A percentile compares a stretch with the other conserved stretches of the same genome.
Evolutionary conservation across 1,140 invertebrate genomes (phyloP).

Genomic region (Drosophila parvula): DNA sequence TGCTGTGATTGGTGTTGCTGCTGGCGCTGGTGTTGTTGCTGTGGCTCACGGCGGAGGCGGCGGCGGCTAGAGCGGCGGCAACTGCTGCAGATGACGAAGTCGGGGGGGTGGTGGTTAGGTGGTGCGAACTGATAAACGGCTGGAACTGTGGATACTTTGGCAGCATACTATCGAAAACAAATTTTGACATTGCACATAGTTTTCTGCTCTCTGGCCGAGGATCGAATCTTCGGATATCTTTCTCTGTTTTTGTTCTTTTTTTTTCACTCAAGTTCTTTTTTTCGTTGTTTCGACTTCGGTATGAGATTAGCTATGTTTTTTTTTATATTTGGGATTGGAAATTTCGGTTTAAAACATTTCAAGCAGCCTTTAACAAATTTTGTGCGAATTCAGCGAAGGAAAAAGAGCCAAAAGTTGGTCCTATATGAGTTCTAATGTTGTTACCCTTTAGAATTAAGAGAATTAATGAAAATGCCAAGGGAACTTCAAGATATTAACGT

Average conservation of each 20-base stretch:
- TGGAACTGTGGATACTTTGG: conserved; percentile 95
- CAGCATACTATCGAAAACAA: conserved; percentile 98
- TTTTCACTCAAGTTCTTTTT: conserved; percentile 25
- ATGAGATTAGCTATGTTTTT: conserved; percentile 10
- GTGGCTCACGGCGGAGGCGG: conserved; percentile 81
- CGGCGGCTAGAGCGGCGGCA: conserved; percentile 83
- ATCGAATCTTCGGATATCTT: conserved; percentile 48
- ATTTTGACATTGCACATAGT: conserved; percentile 94
- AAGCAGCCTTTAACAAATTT: conserved; percentile 72
- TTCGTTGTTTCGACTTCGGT: conserved; percentile 17
- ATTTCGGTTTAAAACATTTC: conserved; percentile 10
- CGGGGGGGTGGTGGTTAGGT: conserved; percentile 85
- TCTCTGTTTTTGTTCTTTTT: conserved; percentile 1
- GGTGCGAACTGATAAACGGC: conserved; percentile 86
- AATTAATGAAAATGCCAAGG: no score
- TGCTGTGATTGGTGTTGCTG: conserved; percentile 39
- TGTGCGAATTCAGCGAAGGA: conserved; percentile 57
- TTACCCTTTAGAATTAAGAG: background rate
- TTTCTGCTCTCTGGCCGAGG: conserved; percentile 72
- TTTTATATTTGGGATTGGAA: conserved; percentile 15
- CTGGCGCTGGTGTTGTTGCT: conserved; percentile 84
- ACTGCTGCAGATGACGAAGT: conserved; percentile 86
- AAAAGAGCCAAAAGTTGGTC: conserved; percentile 6
- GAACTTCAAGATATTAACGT: background rate
- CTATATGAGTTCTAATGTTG: background rate